Percentiles rank a stretch among this genome's conserved stretches.
Conservation (phyloP, 1,140 invertebrate species). For the Ylistrum balloti region DNA sequence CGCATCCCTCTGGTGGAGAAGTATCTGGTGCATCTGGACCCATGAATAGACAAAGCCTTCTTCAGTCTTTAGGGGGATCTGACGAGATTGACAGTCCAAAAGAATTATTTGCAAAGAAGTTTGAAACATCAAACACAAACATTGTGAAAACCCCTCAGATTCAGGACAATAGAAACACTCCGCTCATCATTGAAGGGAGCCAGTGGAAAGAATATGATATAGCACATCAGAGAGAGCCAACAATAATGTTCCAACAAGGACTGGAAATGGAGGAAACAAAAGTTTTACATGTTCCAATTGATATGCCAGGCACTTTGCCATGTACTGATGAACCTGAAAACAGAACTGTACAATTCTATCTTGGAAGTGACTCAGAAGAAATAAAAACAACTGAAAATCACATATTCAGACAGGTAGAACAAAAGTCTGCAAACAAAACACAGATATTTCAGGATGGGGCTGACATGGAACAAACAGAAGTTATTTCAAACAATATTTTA, state of each 20-base stretch:
- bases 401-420: background rate
- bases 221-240: slow-evolving; percentile 11
- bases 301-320: background rate
- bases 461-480: background rate
- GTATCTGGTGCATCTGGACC: background rate
- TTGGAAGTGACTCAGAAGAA: background rate
- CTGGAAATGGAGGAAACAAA: slow-evolving; percentile 14
- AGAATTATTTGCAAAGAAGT: background rate
- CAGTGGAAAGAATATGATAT: background rate
- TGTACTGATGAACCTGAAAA: background rate
- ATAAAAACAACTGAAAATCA: background rate
- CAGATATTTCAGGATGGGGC: background rate
- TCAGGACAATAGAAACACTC: background rate
- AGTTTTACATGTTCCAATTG: background rate
- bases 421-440: background rate
- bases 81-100: background rate
- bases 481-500: too few relatives aligned
- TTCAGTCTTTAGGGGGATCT: background rate
- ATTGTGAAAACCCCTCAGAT: background rate
- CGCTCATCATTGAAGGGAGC: background rate
- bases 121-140: background rate
- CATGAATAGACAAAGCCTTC: background rate
- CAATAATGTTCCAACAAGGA: background rate
- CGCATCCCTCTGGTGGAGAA: background rate
- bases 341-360: background rate